Base-by-base conservation (phyloP, 1,140 invertebrate genomes). In the Aethina tumida region DNA sequence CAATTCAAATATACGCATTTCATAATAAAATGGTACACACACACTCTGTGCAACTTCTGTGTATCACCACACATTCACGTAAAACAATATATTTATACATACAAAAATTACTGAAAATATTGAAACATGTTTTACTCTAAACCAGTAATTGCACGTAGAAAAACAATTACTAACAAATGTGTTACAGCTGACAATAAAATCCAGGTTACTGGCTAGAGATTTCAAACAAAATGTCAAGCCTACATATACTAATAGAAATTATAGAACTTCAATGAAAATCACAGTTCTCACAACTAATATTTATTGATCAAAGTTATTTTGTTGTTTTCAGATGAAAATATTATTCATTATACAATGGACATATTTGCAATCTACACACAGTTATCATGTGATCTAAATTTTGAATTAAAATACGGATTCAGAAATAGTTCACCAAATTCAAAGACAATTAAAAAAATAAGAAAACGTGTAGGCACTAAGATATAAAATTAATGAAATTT, bases 381-480 rank as follows among this genome's bases (percentile, higher is more conserved):
- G n/a, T n/a, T n/a, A n/a, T n/a, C n/a, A n/a, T n/a, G n/a, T n/a
- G n/a, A n/a, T n/a, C n/a, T n/a, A n/a, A n/a, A n/a, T n/a, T n/a
- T n/a, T n/a, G n/a, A n/a, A n/a, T n/a, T n/a, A n/a, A n/a, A n/a
- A n/a, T n/a, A n/a, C n/a, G n/a, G n/a, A n/a, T n/a, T n/a, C 16
- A 30, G 25, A 31, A 32, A 19, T 17, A 44, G 30, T 10, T 12
- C 25, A 17, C 9, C 32, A 20, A 9, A 34, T 39, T 44, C 22
- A 39, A 29, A 22, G 24, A 33, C 25, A 37, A 26, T 22, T 34
- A 28, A 31, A 44, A 39, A 39, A 21, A 39, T n/a, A 40, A 32
- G 39, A 46, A n/a, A 22, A 43, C 20, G 19, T 31, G 37, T 44
- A 52, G 49, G 49, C 49, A 52, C 49, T 51, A 51, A 48, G 27